A percentile compares a stretch with the other conserved stretches of the same genome.
Conservation (phyloP, 2,113 vertebrate species). For the Tiliqua scincoides region DNA sequence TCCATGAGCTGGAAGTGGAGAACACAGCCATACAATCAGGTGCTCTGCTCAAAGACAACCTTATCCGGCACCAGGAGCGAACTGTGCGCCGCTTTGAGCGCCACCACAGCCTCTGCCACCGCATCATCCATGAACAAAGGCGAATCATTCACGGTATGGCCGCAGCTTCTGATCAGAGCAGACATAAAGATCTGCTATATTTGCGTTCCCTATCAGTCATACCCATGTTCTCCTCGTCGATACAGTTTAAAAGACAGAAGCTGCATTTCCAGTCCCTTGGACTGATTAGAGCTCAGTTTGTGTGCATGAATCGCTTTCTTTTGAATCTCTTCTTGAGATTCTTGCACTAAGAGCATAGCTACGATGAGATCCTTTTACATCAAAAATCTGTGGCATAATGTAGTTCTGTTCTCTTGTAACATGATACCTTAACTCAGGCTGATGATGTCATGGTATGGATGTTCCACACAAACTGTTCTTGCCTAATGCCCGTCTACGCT, state of each 20-base stretch:
- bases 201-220: neutral
- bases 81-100: constrained; percentile 81
- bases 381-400: neutral
- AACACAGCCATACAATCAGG: constrained; percentile 83
- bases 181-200: neutral
- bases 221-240: neutral
- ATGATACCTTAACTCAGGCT: neutral
- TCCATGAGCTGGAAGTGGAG: constrained; percentile 87
- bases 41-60: constrained; percentile 83
- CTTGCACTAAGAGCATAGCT: neutral
- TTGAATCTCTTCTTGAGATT: neutral
- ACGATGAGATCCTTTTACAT: neutral
- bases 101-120: constrained; percentile 84
- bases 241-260: neutral
- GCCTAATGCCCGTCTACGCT: neutral
- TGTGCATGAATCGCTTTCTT: neutral
- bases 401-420: neutral
- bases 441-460: neutral
- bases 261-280: neutral
- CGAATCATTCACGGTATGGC: constrained; percentile 84
- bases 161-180: neutral
- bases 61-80: constrained; percentile 82
- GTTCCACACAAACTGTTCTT: neutral
- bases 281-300: neutral
- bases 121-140: constrained; percentile 89